Percentiles rank a stretch among this genome's conserved stretches.
These are phyloP conservation scores for Bubalus kerabau DNA, from an alignment of 2,113 vertebrate genomes.

Conservation along the genomic window DNA sequence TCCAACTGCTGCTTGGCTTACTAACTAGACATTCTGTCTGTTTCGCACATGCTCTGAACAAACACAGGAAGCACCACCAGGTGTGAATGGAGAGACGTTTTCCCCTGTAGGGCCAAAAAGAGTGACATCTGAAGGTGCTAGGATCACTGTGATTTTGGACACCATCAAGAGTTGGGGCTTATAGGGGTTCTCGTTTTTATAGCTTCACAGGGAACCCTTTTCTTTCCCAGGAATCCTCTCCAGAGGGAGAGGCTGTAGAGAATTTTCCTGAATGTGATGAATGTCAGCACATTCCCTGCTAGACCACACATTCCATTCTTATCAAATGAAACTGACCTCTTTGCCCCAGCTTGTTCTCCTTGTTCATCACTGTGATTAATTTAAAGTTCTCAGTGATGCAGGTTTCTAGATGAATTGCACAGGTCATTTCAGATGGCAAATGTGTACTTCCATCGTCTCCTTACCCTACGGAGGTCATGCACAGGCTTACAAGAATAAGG, in stretches of 20 bases:
- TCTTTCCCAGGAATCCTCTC: background rate
- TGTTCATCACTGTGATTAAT: background rate
- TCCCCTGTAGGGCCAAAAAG: background rate
- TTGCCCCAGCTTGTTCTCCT: background rate
- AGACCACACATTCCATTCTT: constrained; percentile 5
- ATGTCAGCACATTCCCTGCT: constrained; percentile 31
- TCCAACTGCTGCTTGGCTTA: background rate
- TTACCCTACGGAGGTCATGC: background rate
- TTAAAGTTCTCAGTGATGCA: background rate
- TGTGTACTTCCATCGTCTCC: background rate
- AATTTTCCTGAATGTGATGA: background rate
- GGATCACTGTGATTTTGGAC: background rate
- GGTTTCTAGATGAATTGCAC: background rate
- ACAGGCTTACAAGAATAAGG: background rate
- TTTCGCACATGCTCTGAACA: background rate
- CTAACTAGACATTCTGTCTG: background rate
- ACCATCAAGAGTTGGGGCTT: background rate
- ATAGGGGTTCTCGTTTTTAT: background rate
- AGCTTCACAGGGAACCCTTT: background rate
- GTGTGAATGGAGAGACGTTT: background rate
- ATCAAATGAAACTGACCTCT: constrained; percentile 40
- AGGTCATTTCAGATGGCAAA: constrained; percentile 28
- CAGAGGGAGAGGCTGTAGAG: background rate
- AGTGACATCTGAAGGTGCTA: background rate
- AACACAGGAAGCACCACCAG: background rate